These are phyloP conservation scores for Lithophane leautieri DNA, from an alignment of 2,888 invertebrate genomes.

Conservation along the genomic window DNA sequence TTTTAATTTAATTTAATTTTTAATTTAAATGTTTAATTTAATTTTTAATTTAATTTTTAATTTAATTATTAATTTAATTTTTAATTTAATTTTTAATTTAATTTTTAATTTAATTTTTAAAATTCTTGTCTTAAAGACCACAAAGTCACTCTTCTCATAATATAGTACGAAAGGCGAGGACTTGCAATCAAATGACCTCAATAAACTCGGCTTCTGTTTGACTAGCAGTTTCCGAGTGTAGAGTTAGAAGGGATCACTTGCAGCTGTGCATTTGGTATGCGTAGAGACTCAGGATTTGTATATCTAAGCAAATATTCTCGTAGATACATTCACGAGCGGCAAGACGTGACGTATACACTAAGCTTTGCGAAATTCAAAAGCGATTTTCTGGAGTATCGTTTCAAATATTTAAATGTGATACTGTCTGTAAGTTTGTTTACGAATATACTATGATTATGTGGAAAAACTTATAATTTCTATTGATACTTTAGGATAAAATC, in stretches of 20 bases:
- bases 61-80: no score
- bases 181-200: background rate
- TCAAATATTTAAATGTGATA: background rate
- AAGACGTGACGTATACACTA: background rate
- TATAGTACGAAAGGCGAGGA: background rate
- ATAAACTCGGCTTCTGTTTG: constrained; percentile 1
- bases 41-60: no score
- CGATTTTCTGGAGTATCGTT: background rate
- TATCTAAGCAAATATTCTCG: constrained; percentile 10
- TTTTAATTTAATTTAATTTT: no score
- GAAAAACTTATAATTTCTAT: background rate
- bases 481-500: background rate
- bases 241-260: background rate
- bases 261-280: constrained; percentile 21
- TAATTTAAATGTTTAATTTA: no score
- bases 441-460: background rate
- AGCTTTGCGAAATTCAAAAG: background rate
- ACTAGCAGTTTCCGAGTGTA: background rate
- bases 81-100: no score
- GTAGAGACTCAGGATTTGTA: constrained; percentile 4
- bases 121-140: background rate
- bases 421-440: background rate
- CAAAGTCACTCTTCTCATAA: background rate
- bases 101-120: no score
- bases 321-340: background rate